Evolutionary conservation across 2,888 invertebrate genomes (phyloP).

Genomic region (Tinea trinotella): DNA sequence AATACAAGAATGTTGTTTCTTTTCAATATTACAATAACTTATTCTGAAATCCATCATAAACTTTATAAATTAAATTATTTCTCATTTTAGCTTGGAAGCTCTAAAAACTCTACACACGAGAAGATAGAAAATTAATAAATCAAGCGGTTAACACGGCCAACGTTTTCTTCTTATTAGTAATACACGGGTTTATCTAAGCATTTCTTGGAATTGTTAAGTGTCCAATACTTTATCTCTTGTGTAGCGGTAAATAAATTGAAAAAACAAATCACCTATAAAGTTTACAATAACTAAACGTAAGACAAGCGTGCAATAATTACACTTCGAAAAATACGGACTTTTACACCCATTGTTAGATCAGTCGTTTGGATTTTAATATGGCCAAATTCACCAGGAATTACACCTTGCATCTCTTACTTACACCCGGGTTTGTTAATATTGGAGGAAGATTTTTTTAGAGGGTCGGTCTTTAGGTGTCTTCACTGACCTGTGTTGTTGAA

Average conservation of each 20-base stretch:
- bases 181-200: too few species aligned
- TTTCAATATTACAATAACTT: conserved; percentile 7
- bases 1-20: background rate
- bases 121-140: too few species aligned
- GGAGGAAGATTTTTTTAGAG: background rate
- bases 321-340: background rate
- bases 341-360: conserved; percentile 20
- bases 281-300: background rate
- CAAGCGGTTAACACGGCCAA: too few species aligned
- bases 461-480: conserved; percentile 25
- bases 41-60: background rate
- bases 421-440: background rate
- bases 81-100: too few species aligned
- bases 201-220: background rate
- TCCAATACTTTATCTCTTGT: conserved; percentile 2
- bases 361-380: conserved; percentile 33
- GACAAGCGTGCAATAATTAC: background rate
- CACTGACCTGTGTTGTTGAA: conserved; percentile 35
- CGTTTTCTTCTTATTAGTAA: too few species aligned
- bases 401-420: background rate
- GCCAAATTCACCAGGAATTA: conserved; percentile 38
- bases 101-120: too few species aligned
- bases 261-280: background rate
- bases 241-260: background rate
- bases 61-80: too few species aligned